Conservation (phyloP, 2,113 vertebrate genomes). For the Dendrocopos noguchii region DNA sequence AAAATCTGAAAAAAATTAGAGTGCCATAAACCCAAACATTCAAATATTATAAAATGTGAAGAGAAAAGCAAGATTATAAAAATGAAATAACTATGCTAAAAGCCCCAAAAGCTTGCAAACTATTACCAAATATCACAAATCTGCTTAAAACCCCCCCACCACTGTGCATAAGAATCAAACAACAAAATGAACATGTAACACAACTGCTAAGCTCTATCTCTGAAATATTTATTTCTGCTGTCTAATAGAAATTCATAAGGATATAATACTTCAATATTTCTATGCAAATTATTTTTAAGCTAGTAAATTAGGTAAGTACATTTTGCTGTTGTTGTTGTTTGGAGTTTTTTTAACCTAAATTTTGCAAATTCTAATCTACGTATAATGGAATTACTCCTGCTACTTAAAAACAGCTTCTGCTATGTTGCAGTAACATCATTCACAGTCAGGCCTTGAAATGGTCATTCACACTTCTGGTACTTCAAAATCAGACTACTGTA, state of each 20-base stretch:
- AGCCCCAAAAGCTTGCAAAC: not conserved
- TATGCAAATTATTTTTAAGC: not conserved
- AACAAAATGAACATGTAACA: not conserved
- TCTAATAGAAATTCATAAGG: not conserved
- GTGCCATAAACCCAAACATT: not conserved
- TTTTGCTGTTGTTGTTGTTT: not conserved
- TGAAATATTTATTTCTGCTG: not conserved
- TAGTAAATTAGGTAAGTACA: not conserved
- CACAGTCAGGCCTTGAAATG: constrained; percentile 63
- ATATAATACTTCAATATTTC: not conserved
- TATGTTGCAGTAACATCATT: not conserved
- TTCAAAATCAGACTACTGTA: constrained; percentile 53
- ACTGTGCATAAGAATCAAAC: not conserved
- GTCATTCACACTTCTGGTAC: constrained; percentile 59
- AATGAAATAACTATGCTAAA: not conserved
- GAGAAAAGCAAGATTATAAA: not conserved
- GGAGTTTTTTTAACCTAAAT: accelerated
- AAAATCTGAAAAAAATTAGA: not conserved
- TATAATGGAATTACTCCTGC: not conserved
- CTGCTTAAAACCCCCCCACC: not conserved
- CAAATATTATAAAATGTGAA: not conserved
- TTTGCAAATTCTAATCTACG: not conserved
- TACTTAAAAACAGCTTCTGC: not conserved
- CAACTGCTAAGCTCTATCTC: not conserved
- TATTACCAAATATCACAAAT: not conserved